These are phyloP conservation scores for Tonatia bakeri DNA, from an alignment of 2,113 vertebrate species.

Conservation along the genomic window DNA sequence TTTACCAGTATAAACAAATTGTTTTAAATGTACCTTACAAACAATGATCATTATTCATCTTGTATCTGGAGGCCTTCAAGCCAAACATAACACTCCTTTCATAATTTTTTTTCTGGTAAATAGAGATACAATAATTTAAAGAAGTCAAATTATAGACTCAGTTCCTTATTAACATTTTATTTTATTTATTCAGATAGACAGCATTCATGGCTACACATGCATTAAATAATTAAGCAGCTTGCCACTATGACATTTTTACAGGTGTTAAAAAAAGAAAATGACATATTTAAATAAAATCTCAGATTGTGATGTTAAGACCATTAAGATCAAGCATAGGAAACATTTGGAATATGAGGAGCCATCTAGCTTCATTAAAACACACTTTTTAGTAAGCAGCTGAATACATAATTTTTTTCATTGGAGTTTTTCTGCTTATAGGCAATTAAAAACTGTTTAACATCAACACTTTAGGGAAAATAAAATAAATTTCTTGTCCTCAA, in stretches of 20 bases:
- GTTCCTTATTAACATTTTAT: background rate
- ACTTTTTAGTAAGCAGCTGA: background rate
- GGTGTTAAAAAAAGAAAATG: background rate
- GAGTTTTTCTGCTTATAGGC: background rate
- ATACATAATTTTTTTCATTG: background rate
- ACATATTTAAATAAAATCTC: background rate
- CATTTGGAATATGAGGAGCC: background rate
- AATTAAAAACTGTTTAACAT: constrained; percentile 47
- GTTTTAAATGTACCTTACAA: background rate
- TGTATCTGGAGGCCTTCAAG: background rate
- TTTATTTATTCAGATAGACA: background rate
- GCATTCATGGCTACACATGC: background rate
- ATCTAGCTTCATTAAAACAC: background rate
- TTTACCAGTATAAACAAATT: background rate
- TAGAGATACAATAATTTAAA: background rate
- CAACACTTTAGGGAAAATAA: background rate
- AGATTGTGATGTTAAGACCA: background rate
- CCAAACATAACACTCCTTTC: background rate
- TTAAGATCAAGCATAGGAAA: constrained; percentile 3
- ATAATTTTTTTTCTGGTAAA: background rate
- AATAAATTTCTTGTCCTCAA: background rate
- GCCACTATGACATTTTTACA: background rate
- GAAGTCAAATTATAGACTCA: background rate
- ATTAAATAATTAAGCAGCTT: background rate
- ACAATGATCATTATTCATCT: background rate